Evolutionary conservation across 2,888 invertebrate species (phyloP), one percentile per base, ranked within the genome.

Genomic region (Tortricodes alternella): DNA sequence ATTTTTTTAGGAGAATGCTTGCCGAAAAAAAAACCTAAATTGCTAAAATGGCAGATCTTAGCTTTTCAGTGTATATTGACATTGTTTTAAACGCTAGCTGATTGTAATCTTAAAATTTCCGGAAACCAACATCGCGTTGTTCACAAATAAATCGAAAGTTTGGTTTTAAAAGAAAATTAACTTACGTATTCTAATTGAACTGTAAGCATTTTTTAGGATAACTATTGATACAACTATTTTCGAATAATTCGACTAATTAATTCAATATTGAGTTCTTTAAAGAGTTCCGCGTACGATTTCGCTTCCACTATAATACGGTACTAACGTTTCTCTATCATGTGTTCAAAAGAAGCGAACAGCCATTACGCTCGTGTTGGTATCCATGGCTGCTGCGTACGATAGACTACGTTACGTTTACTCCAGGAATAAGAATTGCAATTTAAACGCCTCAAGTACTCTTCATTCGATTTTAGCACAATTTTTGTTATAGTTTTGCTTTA

Each of bases 21-120:
- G 55, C 55, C 41, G 35, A 41, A 32, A 8, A n/a, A 23, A 11
- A 21, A 32, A 39, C n/a, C 50, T 50, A 39, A 41, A 41, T 32
- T 7, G 32, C 32, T 13, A 50, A 16, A 16, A 50, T 50, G 50
- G 50, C 50, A 50, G 41, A 41, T 29, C 16, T 21, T 41, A 41
- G 50, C 41, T 41, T 50, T n/a, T n/a, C n/a, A 41, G 8, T 11
- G 15, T 51, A 32, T 41, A 34, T 23, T 7, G 23, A 41, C 19
- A 39, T 29, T 27, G 8, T 15, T 21, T 41, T 39, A 32, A 50
- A 41, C n/a, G n/a, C n/a, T n/a, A 27, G 3, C 27, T 27, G 9
- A 9, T 4, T 9, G 7, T 27, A 8, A 27, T 9, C 8, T 27
- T 8, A 27, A 9, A 2, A n/a, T 27, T 3, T 27, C 9, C n/a